Evolutionary conservation across 2,113 vertebrate species (phyloP).

Genomic region (Neolamprologus ventralis): DNA sequence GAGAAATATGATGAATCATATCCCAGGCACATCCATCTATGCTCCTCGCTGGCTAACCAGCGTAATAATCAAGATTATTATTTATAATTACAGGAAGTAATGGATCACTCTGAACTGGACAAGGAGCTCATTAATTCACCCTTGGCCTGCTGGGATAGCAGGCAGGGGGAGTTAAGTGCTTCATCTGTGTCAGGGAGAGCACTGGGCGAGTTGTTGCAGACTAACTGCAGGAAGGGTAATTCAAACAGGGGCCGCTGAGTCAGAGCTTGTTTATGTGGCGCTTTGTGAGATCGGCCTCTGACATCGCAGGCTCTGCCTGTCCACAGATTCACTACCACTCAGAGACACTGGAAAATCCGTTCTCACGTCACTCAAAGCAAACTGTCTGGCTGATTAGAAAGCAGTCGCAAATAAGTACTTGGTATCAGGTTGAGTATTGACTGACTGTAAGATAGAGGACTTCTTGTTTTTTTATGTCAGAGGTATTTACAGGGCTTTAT

Average conservation of each 20-base stretch:
- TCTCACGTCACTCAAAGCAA: background rate
- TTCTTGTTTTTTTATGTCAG: background rate
- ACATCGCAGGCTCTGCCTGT: background rate
- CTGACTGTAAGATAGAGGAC: background rate
- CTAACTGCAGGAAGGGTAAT: constrained; percentile 53
- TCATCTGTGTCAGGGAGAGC: constrained; percentile 87
- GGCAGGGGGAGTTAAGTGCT: constrained; percentile 79
- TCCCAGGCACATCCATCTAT: constrained; percentile 90
- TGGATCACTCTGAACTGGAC: constrained; percentile 96
- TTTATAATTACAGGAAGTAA: constrained; percentile 99
- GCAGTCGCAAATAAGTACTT: background rate
- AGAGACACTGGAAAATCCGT: background rate
- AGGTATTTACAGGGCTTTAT: background rate
- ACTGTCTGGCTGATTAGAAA: constrained; percentile 11
- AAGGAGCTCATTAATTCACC: constrained; percentile 96
- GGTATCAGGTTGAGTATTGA: background rate
- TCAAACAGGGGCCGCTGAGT: constrained; percentile 59
- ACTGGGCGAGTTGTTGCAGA: background rate
- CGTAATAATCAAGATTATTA: constrained; percentile 99
- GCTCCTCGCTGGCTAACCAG: constrained; percentile 90
- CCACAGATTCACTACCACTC: background rate
- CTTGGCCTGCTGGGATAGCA: constrained; percentile 82
- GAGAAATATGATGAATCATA: constrained; percentile 86
- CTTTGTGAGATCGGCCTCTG: background rate
- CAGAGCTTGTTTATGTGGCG: constrained; percentile 8